phyloP scores from a whole-genome alignment of 1,140 invertebrate species.

The Drosophila orena region DNA sequence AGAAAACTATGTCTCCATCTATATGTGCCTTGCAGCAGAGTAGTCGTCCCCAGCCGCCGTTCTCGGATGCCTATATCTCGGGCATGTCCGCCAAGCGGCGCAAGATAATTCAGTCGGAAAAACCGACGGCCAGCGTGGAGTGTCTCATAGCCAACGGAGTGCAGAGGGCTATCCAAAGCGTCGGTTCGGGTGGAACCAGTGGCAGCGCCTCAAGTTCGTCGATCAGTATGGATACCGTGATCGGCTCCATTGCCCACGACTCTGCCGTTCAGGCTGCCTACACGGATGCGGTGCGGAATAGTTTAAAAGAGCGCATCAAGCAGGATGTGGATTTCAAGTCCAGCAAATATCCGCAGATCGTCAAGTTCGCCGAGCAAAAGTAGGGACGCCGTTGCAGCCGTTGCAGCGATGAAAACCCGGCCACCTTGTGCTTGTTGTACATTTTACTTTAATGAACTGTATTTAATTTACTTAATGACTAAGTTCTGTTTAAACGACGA shows the following conservation, averaged over 20 bases:
- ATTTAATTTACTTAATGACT: constrained; percentile 77
- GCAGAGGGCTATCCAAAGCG: constrained; percentile 85
- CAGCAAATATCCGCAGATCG: constrained; percentile 81
- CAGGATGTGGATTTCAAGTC: constrained; percentile 75
- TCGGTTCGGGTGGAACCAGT: constrained; percentile 84
- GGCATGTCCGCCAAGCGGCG: constrained; percentile 92
- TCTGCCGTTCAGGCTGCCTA: constrained; percentile 67
- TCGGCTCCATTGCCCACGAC: constrained; percentile 72
- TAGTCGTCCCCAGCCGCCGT: constrained; percentile 71
- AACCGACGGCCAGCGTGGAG: constrained; percentile 84
- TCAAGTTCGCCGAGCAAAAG: constrained; percentile 81
- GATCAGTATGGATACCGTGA: constrained; percentile 56
- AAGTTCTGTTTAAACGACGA: constrained; percentile 70
- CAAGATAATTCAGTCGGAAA: constrained; percentile 87
- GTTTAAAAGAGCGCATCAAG: constrained; percentile 71
- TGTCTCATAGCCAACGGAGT: constrained; percentile 85
- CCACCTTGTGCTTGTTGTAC: constrained; percentile 65
- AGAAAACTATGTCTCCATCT: background rate
- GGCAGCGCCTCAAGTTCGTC: constrained; percentile 63
- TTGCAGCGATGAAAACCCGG: constrained; percentile 6
- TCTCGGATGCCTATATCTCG: constrained; percentile 93
- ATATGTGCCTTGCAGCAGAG: constrained; percentile 10
- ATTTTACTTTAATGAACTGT: constrained; percentile 72
- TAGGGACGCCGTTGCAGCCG: constrained; percentile 24
- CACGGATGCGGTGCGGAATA: constrained; percentile 68